A percentile compares a stretch with the other conserved stretches of the same genome.
Evolutionary conservation across 2,888 invertebrate genomes (phyloP).

Genomic region (Lomographa bimaculata): DNA sequence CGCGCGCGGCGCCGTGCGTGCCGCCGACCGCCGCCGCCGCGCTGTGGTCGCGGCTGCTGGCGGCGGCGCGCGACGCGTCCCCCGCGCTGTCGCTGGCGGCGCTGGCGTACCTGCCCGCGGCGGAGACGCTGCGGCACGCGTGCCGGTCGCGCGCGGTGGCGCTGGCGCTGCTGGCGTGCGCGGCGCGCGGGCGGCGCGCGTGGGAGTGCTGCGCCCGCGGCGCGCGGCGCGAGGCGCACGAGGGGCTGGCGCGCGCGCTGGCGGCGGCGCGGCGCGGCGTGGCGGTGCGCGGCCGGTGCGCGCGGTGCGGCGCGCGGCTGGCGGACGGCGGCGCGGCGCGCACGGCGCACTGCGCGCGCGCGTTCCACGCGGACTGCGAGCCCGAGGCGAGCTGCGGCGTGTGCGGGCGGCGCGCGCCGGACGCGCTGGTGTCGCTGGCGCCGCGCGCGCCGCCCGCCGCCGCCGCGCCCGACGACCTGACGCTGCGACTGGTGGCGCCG

Average conservation of each 20-base stretch:
- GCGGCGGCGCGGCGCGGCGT: slow-evolving; percentile 53
- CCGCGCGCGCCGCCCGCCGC: slow-evolving; percentile 38
- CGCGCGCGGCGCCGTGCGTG: slow-evolving; percentile 52
- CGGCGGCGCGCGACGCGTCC: slow-evolving; percentile 43
- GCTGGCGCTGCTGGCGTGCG: slow-evolving; percentile 46
- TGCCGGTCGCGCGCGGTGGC: slow-evolving; percentile 51
- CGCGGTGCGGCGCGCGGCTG: slow-evolving; percentile 52
- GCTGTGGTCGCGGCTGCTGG: slow-evolving; percentile 57
- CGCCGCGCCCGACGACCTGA: slow-evolving; percentile 41
- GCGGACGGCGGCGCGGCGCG: slow-evolving; percentile 42
- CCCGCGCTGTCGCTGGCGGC: slow-evolving; percentile 61
- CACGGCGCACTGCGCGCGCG: slow-evolving; percentile 66
- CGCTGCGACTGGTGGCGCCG: slow-evolving; percentile 60
- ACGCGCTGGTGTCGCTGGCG: slow-evolving; percentile 33
- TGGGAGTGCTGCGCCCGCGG: slow-evolving; percentile 49
- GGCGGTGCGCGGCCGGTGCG: slow-evolving; percentile 61
- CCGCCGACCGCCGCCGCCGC: slow-evolving; percentile 49
- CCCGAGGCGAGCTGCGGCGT: slow-evolving; percentile 48
- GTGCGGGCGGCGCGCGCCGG: slow-evolving; percentile 55
- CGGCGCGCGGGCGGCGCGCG: slow-evolving; percentile 40
- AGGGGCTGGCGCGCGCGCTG: slow-evolving; percentile 56
- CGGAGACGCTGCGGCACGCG: slow-evolving; percentile 48
- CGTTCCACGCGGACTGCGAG: slow-evolving; percentile 57
- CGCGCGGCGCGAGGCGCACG: slow-evolving; percentile 54
- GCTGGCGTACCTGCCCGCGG: slow-evolving; percentile 57